Base-by-base conservation (phyloP, 2,888 invertebrate species). In the Eurytoma californica region DNA sequence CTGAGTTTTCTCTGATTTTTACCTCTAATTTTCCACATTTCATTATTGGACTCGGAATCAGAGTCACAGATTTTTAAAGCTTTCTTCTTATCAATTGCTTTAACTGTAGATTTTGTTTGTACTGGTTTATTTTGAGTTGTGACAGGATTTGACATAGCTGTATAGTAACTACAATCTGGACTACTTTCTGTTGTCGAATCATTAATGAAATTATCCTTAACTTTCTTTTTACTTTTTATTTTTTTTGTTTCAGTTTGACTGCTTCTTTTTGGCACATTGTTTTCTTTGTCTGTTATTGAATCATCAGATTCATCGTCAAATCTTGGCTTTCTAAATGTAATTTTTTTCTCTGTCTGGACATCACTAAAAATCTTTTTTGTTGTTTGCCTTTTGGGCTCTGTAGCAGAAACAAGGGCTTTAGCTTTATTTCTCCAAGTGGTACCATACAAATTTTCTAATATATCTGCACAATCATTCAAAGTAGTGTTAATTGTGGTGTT, bases 361-460 rank as follows among this genome's bases (percentile, higher is more conserved):
- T 79, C 85, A 82, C 85, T 85, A 66, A 85, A 82, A 51, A 82
- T 82, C 24, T 75, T 82, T 3, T 76, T 60, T 73, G 81, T 74
- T 7, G 14, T 18, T 60, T 77, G 78, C 72, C 84, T 87, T 69
- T 83, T 85, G 24, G 86, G 85, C 65, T 88, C 87, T n/a, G 87
- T 82, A 5, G 78, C 75, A 30, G 86, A 84, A 20, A 89, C 47
- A 63, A 81, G 69, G 72, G 83, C 79, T 70, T 85, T 83, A 5
- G 86, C 88, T 67, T 87, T 92, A 0, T 91, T 90, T 83, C 92
- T 92, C 93, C 93, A 93, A 12, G 88, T 86, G 63, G 91, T 90
- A n/a, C 93, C 93, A 39, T 93, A 93, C 1, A 93, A 84, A 77
- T 92, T 92, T 24, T 91, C 92, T 66, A 90, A 85, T 80, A 90